Evolutionary conservation across 2,888 invertebrate species (phyloP), one percentile per base, ranked within the genome.

Genomic region (Muschampia plurimacula): DNA sequence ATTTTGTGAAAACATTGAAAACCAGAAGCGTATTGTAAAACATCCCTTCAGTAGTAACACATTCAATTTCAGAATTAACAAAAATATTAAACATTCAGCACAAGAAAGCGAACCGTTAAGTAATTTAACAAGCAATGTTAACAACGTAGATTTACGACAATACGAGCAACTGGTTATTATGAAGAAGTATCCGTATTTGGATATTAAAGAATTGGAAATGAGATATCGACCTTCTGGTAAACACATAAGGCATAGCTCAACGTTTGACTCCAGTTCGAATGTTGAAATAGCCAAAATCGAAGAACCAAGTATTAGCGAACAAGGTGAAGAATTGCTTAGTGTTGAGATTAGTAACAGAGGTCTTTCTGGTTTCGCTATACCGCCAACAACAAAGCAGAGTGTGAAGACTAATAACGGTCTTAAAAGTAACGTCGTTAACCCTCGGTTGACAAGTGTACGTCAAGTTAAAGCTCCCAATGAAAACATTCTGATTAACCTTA

Each of bases 121-220:
- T 12, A 68, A 73, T 49, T 12, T 49, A 2, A 52, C 13, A 4
- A 63, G 68, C 5, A 57, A 64, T 49, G 83, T 59, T 12, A 59
- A 60, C n/a, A 41, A 63, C 15, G 15, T 87, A 68, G 89, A 90
- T 69, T 76, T 91, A 0, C 85, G 86, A 2, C 86, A 90, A 63
- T 94, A 89, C 69, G 93, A 92, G 73, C 88, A 90, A 77, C 77
- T 92, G 41, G 93, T 94, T 10, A 89, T 93, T 13, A 90, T 89
- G 89, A 94, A 94, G 75, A 94, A 94, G 76, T 89, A 93, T 79
- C 93, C 93, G 0, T 94, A 89, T 77, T 78, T 94, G 49, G 93
- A 94, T 75, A 74, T 91, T 2, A 90, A 90, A 59, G 90, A 92
- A 67, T 79, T 92, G 13, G 89, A 92, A 71, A 78, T 84, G 64